phyloP scores from a whole-genome alignment of 1,140 invertebrate genomes.

The Drosophila chauvacae region DNA sequence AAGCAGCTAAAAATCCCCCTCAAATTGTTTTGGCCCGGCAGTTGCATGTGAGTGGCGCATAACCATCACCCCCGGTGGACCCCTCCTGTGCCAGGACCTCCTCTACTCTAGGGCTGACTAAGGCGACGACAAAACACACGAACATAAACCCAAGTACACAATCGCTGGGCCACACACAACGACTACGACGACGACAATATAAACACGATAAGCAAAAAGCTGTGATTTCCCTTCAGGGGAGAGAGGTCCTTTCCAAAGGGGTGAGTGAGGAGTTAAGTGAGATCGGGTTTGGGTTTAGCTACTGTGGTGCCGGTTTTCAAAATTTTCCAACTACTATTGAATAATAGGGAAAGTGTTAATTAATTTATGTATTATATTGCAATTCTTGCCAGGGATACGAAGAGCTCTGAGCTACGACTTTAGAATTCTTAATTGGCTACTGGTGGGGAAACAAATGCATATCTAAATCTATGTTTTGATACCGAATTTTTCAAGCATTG shows the following conservation, averaged over 20 bases:
- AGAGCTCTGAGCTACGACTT: too few relatives aligned
- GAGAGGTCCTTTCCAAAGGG: not conserved
- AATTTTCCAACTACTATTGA: not conserved
- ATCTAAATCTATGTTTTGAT: not conserved
- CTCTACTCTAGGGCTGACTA: constrained; percentile 27
- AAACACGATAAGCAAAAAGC: constrained; percentile 65
- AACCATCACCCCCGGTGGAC: constrained; percentile 25
- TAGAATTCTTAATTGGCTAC: not conserved
- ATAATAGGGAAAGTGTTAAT: not conserved
- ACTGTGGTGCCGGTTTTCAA: constrained; percentile 16
- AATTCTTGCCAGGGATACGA: not conserved
- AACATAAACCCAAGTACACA: constrained; percentile 43
- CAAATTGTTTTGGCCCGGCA: constrained; percentile 36
- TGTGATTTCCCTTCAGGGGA: constrained; percentile 48
- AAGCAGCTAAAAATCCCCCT: constrained; percentile 30
- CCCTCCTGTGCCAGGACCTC: not conserved
- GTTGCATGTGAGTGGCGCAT: constrained; percentile 67
- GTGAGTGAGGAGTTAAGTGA: not conserved
- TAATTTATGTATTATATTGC: not conserved
- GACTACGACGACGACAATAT: constrained; percentile 48
- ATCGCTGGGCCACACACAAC: constrained; percentile 22
- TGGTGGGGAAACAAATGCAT: not conserved
- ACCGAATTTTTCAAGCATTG: not conserved
- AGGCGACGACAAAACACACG: constrained; percentile 57
- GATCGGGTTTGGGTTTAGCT: too few relatives aligned